These are phyloP conservation scores for Eufriesea mexicana DNA, from an alignment of 1,140 invertebrate species.

Conservation along the genomic window DNA sequence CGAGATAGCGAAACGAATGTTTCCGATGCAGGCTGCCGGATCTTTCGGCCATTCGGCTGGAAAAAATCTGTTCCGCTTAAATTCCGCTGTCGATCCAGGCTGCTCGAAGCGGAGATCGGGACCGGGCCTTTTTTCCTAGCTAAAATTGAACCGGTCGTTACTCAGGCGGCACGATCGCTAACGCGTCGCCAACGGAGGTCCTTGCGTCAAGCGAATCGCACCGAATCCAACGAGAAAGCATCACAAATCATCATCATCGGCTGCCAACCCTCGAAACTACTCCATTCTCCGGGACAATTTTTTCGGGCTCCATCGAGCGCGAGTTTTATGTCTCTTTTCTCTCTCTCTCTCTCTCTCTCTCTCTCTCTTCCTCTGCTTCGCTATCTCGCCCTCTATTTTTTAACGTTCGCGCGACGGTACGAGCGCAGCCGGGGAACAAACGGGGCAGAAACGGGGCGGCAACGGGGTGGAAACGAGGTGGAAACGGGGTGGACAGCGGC, in stretches of 20 bases:
- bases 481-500: background rate
- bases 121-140: too few relatives aligned
- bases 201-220: background rate
- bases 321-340: background rate
- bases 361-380: background rate
- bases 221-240: background rate
- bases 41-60: too few relatives aligned
- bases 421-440: conserved; percentile 19
- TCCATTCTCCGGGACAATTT: conserved; percentile 14
- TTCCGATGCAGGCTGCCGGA: too few relatives aligned
- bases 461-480: conserved; percentile 5
- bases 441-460: conserved; percentile 9
- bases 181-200: background rate
- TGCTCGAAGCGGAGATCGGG: too few relatives aligned
- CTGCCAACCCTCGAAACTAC: background rate
- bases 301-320: background rate
- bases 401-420: background rate
- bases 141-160: background rate
- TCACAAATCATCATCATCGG: conserved; percentile 40
- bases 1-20: background rate
- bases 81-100: background rate
- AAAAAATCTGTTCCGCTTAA: background rate
- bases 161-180: background rate
- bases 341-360: background rate
- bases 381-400: background rate